A percentile compares a stretch with the other conserved stretches of the same genome.
phyloP scores from a whole-genome alignment of 2,888 invertebrate species.

The Calliopum simillimum region DNA sequence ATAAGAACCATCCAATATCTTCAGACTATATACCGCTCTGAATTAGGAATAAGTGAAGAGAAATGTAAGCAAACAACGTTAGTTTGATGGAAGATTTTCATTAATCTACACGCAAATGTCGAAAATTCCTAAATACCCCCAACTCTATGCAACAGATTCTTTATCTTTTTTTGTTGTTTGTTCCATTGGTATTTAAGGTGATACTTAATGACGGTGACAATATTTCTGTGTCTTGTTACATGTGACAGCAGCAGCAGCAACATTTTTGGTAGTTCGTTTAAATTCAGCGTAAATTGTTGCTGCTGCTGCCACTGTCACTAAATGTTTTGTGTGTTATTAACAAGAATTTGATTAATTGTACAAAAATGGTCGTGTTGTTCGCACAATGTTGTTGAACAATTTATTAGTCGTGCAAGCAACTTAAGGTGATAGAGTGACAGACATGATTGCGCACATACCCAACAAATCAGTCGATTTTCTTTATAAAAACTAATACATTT shows the following conservation, averaged over 20 bases:
- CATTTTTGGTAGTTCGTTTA: slow-evolving; percentile 37
- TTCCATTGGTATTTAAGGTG: slow-evolving; percentile 46
- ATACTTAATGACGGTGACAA: slow-evolving; percentile 49
- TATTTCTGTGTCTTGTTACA: slow-evolving; percentile 9
- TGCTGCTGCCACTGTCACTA: slow-evolving; percentile 32
- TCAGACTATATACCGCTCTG: too few species aligned
- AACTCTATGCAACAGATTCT: not conserved
- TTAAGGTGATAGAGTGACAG: not conserved
- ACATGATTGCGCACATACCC: too few species aligned
- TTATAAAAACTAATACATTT: too few species aligned
- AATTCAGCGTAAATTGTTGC: slow-evolving; percentile 42
- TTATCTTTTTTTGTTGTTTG: not conserved
- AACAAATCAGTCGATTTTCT: too few species aligned
- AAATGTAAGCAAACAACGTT: too few species aligned
- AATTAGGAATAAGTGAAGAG: too few species aligned
- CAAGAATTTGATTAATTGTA: slow-evolving; percentile 43
- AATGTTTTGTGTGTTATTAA: slow-evolving; percentile 37
- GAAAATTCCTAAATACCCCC: not conserved
- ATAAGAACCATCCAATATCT: too few species aligned
- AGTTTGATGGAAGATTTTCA: not conserved
- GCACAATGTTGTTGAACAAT: slow-evolving; percentile 16
- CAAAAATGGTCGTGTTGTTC: slow-evolving; percentile 21
- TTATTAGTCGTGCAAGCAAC: slow-evolving; percentile 3
- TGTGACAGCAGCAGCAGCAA: slow-evolving; percentile 35
- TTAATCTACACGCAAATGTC: not conserved